A percentile compares a stretch with the other conserved stretches of the same genome.
These are phyloP conservation scores for Dryobates pubescens DNA, from an alignment of 2,797 vertebrate species.

Conservation along the genomic window DNA sequence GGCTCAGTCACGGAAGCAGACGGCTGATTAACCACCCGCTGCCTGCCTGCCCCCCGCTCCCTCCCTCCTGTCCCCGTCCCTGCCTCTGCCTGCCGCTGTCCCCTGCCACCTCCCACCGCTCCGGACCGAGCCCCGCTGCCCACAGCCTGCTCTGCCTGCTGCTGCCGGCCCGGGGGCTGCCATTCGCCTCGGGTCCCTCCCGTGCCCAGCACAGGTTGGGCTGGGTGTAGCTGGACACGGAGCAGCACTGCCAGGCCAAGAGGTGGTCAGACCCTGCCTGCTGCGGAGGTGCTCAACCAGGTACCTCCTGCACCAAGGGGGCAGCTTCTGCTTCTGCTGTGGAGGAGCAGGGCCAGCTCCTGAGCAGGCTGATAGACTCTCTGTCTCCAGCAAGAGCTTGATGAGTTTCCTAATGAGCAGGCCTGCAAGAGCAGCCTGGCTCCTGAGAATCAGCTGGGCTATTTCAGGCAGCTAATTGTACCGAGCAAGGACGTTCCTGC, in stretches of 20 bases:
- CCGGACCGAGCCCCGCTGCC: background rate
- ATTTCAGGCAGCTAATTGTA: conserved; percentile 48
- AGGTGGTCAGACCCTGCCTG: rapidly evolving
- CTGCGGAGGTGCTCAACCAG: background rate
- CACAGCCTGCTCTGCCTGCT: background rate
- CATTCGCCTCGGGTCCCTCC: rapidly evolving
- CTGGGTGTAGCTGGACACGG: rapidly evolving
- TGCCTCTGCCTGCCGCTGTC: background rate
- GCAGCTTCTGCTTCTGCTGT: background rate
- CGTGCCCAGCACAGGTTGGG: rapidly evolving
- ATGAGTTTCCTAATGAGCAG: conserved; percentile 36
- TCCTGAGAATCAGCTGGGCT: conserved; percentile 19
- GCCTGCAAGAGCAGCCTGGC: background rate
- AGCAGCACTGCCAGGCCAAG: background rate
- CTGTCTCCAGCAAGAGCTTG: background rate
- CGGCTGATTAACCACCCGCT: conserved; percentile 43
- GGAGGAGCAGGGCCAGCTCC: rapidly evolving
- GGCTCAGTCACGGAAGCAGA: conserved; percentile 70
- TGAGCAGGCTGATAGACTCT: background rate
- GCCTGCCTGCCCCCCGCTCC: background rate
- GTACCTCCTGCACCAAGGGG: background rate
- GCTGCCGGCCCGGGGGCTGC: background rate
- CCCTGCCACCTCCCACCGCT: background rate
- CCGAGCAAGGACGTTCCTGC: conserved; percentile 25
- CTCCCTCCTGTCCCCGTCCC: background rate